Conservation (phyloP, 2,797 vertebrate species). For the Stomatorhinus walkeri region DNA sequence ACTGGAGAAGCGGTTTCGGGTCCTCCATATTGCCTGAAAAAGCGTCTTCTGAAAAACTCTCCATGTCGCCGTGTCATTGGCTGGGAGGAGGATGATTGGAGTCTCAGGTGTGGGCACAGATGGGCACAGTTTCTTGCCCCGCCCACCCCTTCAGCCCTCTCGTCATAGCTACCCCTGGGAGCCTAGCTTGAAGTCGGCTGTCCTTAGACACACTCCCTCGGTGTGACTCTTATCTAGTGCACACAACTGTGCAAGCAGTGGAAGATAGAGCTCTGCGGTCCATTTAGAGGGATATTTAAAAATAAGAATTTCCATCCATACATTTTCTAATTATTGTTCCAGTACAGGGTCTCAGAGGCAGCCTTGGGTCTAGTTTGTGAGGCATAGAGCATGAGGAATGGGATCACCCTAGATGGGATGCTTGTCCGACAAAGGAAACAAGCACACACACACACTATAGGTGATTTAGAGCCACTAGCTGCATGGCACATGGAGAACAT, state of each 20-base stretch:
- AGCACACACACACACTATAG: not conserved
- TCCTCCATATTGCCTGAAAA: not conserved
- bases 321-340: not conserved
- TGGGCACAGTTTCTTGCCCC: not conserved
- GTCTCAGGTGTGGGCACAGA: constrained; percentile 1
- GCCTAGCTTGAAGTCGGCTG: not conserved
- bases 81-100: not conserved
- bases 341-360: not conserved
- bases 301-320: not conserved
- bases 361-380: not conserved
- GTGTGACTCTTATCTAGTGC: not conserved
- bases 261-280: not conserved
- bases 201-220: not conserved
- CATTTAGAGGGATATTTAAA: not conserved
- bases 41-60: not conserved
- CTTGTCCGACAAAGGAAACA: not conserved
- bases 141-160: not conserved
- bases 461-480: not conserved
- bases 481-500: not conserved
- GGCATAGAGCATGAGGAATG: not conserved
- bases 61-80: not conserved
- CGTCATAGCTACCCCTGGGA: not conserved
- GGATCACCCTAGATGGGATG: not conserved
- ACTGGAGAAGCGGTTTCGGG: not conserved
- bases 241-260: not conserved